These are phyloP conservation scores for Falco peregrinus DNA, from an alignment of 2,797 vertebrate species.

Conservation along the genomic window DNA sequence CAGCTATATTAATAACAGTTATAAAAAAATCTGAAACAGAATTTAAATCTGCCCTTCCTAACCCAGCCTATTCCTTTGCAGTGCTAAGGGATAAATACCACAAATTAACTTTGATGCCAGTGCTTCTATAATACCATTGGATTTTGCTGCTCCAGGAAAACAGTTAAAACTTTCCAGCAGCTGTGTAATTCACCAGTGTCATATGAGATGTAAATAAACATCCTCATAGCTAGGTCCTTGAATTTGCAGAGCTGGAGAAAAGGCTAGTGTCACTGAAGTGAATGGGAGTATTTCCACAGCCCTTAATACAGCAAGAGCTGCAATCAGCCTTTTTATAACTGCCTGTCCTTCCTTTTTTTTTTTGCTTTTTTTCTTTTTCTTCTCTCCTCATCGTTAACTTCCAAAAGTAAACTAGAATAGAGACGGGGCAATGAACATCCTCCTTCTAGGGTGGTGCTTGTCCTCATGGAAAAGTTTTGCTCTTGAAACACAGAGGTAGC, in stretches of 20 bases:
- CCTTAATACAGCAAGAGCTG: background rate
- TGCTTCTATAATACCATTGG: background rate
- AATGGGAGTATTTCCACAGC: background rate
- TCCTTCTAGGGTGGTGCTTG: background rate
- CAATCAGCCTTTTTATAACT: background rate
- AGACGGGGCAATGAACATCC: background rate
- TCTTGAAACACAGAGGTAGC: background rate
- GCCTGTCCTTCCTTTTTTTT: background rate
- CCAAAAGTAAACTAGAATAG: background rate
- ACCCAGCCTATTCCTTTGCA: background rate
- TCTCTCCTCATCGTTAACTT: background rate
- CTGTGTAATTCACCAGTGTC: background rate
- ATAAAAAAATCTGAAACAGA: background rate
- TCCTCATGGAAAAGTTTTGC: background rate
- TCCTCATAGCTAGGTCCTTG: background rate
- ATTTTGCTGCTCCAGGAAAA: background rate
- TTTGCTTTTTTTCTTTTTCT: background rate
- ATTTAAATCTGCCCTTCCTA: background rate
- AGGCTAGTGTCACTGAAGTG: background rate
- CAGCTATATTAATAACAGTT: background rate
- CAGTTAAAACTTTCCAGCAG: background rate
- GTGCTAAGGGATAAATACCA: background rate
- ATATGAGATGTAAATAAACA: background rate
- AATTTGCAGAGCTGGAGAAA: background rate
- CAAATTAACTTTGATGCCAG: background rate